These are phyloP conservation scores for Marasmarcha lunaedactyla DNA, from an alignment of 2,888 invertebrate genomes.

Conservation along the genomic window DNA sequence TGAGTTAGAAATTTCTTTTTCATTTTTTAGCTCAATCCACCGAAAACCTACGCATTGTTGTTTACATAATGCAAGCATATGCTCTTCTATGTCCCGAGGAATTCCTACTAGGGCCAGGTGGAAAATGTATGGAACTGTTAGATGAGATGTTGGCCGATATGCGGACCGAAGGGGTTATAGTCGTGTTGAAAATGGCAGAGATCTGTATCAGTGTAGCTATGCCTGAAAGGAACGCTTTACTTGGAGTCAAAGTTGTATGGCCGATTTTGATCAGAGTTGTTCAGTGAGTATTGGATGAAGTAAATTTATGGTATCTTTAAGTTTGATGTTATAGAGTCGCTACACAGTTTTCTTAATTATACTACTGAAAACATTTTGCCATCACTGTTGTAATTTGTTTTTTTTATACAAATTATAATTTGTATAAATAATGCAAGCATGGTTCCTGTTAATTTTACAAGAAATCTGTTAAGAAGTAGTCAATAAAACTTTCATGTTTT, in stretches of 20 bases:
- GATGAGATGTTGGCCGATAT: constrained; percentile 83
- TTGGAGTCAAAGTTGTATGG: constrained; percentile 70
- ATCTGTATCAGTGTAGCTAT: constrained; percentile 81
- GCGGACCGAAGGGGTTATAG: constrained; percentile 64
- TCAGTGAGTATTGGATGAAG: constrained; percentile 49
- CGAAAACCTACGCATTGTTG: constrained; percentile 82
- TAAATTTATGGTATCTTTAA: background rate
- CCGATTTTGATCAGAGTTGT: constrained; percentile 49
- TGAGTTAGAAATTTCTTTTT: no score
- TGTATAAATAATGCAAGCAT: no score
- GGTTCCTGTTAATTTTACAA: no score
- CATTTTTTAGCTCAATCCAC: constrained; percentile 83
- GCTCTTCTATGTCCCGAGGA: constrained; percentile 82
- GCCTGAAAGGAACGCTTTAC: constrained; percentile 77
- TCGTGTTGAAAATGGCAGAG: constrained; percentile 74
- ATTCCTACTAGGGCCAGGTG: constrained; percentile 79
- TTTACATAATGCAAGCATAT: constrained; percentile 87
- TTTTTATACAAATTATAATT: no score
- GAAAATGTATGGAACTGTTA: constrained; percentile 76
- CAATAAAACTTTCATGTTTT: no score
- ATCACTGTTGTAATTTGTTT: no score
- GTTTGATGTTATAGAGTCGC: no score
- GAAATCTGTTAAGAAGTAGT: no score
- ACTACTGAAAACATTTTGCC: background rate
- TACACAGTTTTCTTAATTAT: background rate